These are phyloP conservation scores for Melipona bicolor DNA, from an alignment of 2,888 invertebrate genomes.

Conservation along the genomic window DNA sequence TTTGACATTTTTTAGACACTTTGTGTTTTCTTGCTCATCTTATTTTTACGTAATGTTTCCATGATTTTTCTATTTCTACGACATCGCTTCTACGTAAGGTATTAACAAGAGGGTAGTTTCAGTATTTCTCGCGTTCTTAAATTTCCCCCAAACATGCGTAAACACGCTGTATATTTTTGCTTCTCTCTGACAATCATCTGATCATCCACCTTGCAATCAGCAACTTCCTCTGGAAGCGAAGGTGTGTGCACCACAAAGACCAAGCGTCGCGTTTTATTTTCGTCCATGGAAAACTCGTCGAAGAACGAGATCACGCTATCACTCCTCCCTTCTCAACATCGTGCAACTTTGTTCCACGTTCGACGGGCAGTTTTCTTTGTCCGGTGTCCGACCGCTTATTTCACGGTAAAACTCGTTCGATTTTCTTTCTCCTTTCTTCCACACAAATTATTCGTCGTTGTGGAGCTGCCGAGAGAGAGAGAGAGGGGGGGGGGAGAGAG, in stretches of 20 bases:
- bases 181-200: too few relatives aligned
- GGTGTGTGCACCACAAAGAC: background rate
- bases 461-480: slow-evolving; percentile 1
- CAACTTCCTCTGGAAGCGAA: background rate
- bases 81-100: too few relatives aligned
- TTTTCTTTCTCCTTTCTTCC: slow-evolving; percentile 15
- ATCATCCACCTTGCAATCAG: background rate
- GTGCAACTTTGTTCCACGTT: background rate
- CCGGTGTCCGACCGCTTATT: background rate
- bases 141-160: too few relatives aligned
- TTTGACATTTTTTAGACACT: too few relatives aligned
- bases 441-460: slow-evolving; percentile 34
- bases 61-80: too few relatives aligned
- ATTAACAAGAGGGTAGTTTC: too few relatives aligned
- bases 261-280: too few relatives aligned
- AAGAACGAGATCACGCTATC: background rate
- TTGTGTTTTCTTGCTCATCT: too few relatives aligned
- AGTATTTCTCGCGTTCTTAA: too few relatives aligned
- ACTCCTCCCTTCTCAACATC: background rate
- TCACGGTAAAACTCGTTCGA: slow-evolving; percentile 24
- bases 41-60: too few relatives aligned
- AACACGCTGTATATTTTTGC: too few relatives aligned
- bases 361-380: background rate
- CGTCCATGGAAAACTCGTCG: background rate
- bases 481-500: background rate